Base-by-base conservation (phyloP, 2,888 invertebrate genomes). In the Sinodicranocentrus sp. region DNA sequence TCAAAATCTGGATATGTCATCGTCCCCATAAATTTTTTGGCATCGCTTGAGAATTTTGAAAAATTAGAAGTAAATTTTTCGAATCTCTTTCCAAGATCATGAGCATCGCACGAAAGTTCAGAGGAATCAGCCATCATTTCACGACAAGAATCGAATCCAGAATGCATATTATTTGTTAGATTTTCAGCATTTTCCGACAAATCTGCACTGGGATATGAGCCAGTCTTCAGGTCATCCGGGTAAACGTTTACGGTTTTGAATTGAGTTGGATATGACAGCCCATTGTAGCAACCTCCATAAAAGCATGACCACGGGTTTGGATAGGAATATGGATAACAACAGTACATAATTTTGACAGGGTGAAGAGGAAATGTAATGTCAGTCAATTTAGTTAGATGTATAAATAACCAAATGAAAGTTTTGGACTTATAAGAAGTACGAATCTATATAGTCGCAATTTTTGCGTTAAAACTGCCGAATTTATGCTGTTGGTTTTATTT, bases 1-100 rank as follows among this genome's bases (percentile, higher is more conserved):
- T 79, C 73, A 70, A 84, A 77, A 25, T 84, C 73, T 10, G 84
- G 82, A 65, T 84, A 82, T 3, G 54, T 65, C 1, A 73, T 72
- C 21, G 67, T 68, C 23, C 68, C 59, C 54, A 85, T 76, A 73
- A 82, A 84, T 19, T 82, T 73, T 15, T 33, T 67, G 8, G 84
- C 84, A 8, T 76, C 73, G 44, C 28, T 25, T 0, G 80, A 63
- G 63, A 85, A 85, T 13, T 26, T 44, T 1, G 77, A 52, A 43
- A 77, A 82, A 19, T 77, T 33, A 5, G 52, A 13, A 19, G 72
- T n/a, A 26, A 80, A 84, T 19, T 72, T 44, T 17, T 63, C 59
- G 33, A 84, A 84, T 28, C 39, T 76, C 25, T 72, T 52, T 13
- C 82, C 71, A 3, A 84, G 65, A 13, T 33, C 44, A 13, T 63